A percentile compares a stretch with the other conserved stretches of the same genome.
Conservation (phyloP, 2,113 vertebrate genomes). For the Limanda limanda region DNA sequence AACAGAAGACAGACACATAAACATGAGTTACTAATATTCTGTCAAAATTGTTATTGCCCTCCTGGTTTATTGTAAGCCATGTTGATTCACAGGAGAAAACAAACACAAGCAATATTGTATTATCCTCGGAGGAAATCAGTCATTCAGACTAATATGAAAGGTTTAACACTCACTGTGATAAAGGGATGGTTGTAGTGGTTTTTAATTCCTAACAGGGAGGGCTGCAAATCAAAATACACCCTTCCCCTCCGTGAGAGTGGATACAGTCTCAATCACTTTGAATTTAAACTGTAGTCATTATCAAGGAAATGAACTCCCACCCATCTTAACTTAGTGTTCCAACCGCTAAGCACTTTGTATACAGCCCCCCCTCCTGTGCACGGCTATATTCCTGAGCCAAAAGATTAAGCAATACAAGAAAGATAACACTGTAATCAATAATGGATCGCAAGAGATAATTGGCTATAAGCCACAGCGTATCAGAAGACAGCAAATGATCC, state of each 20-base stretch:
- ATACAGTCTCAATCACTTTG: slow-evolving; percentile 50
- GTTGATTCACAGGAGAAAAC: slow-evolving; percentile 21
- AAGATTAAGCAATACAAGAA: slow-evolving; percentile 81
- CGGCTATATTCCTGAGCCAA: slow-evolving; percentile 67
- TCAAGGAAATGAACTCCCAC: slow-evolving; percentile 73
- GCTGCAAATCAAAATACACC: slow-evolving; percentile 34
- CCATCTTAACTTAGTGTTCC: slow-evolving; percentile 69
- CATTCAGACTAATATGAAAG: slow-evolving; percentile 47
- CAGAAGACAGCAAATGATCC: slow-evolving; percentile 83
- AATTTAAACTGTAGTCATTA: slow-evolving; percentile 68
- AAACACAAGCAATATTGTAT: slow-evolving; percentile 36
- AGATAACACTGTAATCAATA: slow-evolving; percentile 85
- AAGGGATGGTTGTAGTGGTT: slow-evolving; percentile 40
- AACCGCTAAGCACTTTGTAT: slow-evolving; percentile 42
- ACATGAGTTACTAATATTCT: slow-evolving; percentile 7
- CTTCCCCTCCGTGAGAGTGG: slow-evolving; percentile 10
- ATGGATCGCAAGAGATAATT: slow-evolving; percentile 82
- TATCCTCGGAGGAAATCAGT: slow-evolving; percentile 51
- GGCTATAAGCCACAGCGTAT: slow-evolving; percentile 82
- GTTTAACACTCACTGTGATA: slow-evolving; percentile 43
- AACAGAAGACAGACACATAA: slow-evolving; percentile 21
- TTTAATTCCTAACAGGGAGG: slow-evolving; percentile 56
- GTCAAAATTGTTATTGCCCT: slow-evolving; percentile 9
- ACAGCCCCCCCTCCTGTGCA: slow-evolving; percentile 36
- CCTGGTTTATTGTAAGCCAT: slow-evolving; percentile 11